Evolutionary conservation across 2,888 invertebrate genomes (phyloP), one percentile per base, ranked within the genome.

Genomic region (Drosophila longiperda): DNA sequence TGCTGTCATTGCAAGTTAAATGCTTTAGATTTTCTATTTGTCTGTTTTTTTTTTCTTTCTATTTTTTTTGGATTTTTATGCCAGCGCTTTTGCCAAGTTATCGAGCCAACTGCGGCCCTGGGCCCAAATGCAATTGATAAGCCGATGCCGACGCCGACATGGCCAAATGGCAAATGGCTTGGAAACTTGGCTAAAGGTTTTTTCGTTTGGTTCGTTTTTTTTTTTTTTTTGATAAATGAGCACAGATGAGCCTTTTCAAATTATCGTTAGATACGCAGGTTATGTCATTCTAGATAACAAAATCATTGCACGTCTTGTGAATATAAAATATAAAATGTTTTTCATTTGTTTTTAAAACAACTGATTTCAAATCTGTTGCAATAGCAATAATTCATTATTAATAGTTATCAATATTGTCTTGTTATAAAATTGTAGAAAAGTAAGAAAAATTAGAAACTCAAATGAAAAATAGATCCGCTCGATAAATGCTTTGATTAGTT

Each of bases 1-100:
- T 20, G 66, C 87, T 84, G 83, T 84, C 83, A 84, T 65, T 80
- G 87, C 80, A 82, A 84, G 85, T 84, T 87, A 87, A 84, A 84
- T 84, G 82, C 83, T 78, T 84, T 72, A 73, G 87, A 78, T 82
- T 86, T 80, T 71, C 67, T 50, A 68, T 74, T 74, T 77, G 33
- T 42, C 42, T 59, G 38, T 48, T 23, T 59, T 34, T 29, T 29
- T 29, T n/a, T 4, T 34, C n/a, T n/a, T n/a, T n/a, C n/a, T n/a
- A n/a, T 42, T n/a, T 32, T 48, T 38, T 11, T n/a, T 33, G 7
- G 55, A 34, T 57, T 77, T 78, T 50, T 57, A 42, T 52, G 66
- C 65, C 48, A 68, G 59, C 72, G 59, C 67, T 58, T 70, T 67
- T 78, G 80, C 71, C 78, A 80, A 80, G 67, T 77, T 75, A 78